These are phyloP conservation scores for Alosa alosa DNA, from an alignment of 2,113 vertebrate species.

Conservation along the genomic window DNA sequence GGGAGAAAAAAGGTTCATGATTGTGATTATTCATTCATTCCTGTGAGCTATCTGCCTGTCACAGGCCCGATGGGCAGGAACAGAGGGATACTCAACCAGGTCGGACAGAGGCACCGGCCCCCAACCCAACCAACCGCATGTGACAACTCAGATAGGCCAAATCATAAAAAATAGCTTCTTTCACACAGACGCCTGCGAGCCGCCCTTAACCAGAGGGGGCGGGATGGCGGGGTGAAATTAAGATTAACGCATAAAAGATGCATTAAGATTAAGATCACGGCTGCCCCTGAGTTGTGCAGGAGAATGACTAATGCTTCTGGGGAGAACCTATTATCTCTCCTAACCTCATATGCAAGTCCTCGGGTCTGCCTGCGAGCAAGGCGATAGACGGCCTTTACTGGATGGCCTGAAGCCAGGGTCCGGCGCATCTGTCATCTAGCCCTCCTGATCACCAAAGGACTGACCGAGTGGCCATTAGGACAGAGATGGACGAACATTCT, in stretches of 20 bases:
- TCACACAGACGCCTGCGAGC: neutral
- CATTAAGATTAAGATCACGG: constrained; percentile 25
- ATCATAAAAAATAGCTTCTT: constrained; percentile 26
- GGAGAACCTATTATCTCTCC: neutral
- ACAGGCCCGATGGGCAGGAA: neutral
- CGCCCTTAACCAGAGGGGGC: neutral
- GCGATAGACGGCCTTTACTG: neutral
- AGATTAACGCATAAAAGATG: constrained; percentile 31
- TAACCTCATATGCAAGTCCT: constrained; percentile 3
- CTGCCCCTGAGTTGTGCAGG: neutral
- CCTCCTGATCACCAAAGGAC: neutral
- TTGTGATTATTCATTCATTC: neutral
- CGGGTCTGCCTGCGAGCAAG: neutral
- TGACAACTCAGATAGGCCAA: constrained; percentile 17
- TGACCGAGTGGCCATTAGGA: neutral
- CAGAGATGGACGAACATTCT: neutral
- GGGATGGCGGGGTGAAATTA: constrained; percentile 9
- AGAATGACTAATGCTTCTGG: constrained; percentile 4
- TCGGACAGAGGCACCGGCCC: neutral
- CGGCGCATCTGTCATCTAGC: neutral
- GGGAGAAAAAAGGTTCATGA: neutral
- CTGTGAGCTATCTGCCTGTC: neutral
- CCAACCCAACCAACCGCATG: neutral
- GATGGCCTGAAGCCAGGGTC: neutral
- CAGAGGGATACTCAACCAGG: neutral